Conservation (phyloP, 2,113 vertebrate genomes). For the Mandrillus leucophaeus region DNA sequence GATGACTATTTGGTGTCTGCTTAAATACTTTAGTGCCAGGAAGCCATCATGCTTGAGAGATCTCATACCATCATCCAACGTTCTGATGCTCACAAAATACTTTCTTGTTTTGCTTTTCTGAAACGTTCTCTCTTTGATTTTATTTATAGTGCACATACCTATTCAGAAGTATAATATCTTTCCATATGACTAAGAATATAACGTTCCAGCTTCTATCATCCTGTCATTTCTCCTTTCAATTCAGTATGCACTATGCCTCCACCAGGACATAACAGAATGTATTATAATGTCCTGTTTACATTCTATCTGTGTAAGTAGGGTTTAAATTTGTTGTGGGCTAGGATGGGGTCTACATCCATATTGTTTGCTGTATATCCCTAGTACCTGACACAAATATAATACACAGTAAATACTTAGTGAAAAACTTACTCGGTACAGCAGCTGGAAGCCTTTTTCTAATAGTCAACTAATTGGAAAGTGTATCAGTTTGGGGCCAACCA, state of each 20-base stretch:
- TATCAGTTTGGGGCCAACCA: neutral
- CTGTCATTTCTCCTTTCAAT: neutral
- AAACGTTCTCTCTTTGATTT: neutral
- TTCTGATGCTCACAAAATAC: neutral
- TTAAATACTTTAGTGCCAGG: neutral
- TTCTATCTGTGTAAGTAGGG: neutral
- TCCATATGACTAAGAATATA: neutral
- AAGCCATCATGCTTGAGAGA: neutral
- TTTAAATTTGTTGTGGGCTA: neutral
- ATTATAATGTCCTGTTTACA: neutral
- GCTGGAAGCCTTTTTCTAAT: neutral
- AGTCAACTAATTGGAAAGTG: neutral
- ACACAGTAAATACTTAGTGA: neutral
- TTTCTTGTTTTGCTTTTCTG: neutral
- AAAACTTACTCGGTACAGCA: neutral
- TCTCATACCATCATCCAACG: neutral
- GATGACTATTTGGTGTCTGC: neutral
- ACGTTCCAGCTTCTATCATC: neutral
- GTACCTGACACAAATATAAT: neutral
- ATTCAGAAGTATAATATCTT: neutral
- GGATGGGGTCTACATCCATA: accelerated
- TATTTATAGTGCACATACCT: too few species aligned
- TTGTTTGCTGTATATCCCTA: neutral
- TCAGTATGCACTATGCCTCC: neutral
- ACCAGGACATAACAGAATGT: neutral